These are phyloP conservation scores for Sericinus montela DNA, from an alignment of 2,888 invertebrate species.

Conservation along the genomic window DNA sequence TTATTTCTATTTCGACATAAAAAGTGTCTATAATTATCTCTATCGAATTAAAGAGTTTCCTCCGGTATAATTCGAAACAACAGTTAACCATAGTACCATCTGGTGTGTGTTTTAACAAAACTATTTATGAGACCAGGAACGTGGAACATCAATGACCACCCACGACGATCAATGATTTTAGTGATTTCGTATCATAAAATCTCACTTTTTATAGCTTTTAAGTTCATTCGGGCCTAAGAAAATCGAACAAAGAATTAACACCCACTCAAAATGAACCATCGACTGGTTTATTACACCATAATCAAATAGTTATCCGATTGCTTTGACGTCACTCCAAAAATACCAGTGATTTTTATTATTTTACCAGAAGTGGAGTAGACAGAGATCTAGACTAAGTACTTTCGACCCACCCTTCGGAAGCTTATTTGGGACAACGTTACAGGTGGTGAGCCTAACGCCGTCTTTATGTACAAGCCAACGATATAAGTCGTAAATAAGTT, in stretches of 20 bases:
- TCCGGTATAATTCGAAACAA: constrained; percentile 56
- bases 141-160: constrained; percentile 61
- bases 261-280: constrained; percentile 51
- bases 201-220: constrained; percentile 65
- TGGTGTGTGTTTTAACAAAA: constrained; percentile 52
- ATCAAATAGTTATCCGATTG: constrained; percentile 45
- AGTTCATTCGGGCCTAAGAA: constrained; percentile 49
- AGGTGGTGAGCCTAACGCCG: too few relatives aligned
- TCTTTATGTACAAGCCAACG: too few relatives aligned
- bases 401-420: too few relatives aligned
- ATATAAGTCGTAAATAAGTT: too few relatives aligned
- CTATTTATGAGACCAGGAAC: constrained; percentile 61
- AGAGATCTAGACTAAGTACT: too few relatives aligned
- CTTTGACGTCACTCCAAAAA: constrained; percentile 47
- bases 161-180: constrained; percentile 72
- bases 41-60: constrained; percentile 36
- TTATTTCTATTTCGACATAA: too few relatives aligned
- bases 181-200: constrained; percentile 71
- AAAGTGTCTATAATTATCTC: constrained; percentile 23
- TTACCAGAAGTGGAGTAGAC: too few relatives aligned
- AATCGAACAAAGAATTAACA: constrained; percentile 63
- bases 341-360: constrained; percentile 10
- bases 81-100: constrained; percentile 19
- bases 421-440: too few relatives aligned
- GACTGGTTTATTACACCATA: constrained; percentile 45